phyloP scores from a whole-genome alignment of 2,113 vertebrate genomes.

The Laterallus jamaicensis region DNA sequence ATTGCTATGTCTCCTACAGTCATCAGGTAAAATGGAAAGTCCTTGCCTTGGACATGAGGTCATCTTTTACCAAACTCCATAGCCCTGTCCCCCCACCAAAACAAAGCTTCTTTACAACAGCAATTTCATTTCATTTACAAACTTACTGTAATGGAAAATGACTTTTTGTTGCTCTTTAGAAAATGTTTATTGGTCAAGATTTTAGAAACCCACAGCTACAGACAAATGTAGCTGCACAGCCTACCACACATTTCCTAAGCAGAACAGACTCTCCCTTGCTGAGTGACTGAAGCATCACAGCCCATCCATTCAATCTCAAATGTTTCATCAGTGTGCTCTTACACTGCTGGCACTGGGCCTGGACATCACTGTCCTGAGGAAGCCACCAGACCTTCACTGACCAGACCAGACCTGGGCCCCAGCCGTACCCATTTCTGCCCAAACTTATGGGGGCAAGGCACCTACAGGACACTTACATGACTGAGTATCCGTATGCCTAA shows the following conservation, averaged over 20 bases:
- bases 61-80: neutral
- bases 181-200: neutral
- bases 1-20: neutral
- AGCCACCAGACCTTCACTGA: neutral
- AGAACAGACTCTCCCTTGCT: neutral
- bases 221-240: neutral
- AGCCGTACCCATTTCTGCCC: neutral
- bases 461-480: fast-evolving
- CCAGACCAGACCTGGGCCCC: neutral
- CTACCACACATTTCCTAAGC: neutral
- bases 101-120: neutral
- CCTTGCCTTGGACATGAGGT: neutral
- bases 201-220: neutral
- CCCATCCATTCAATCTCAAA: neutral
- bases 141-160: neutral
- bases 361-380: neutral
- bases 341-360: neutral
- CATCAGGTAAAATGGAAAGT: neutral
- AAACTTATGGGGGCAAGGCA: neutral
- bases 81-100: neutral
- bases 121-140: neutral
- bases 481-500: neutral
- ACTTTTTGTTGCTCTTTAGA: neutral
- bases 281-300: neutral
- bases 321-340: neutral